Percentiles rank a stretch among this genome's conserved stretches.
These are phyloP conservation scores for Heliconius ismenius DNA, from an alignment of 2,888 invertebrate genomes.

Conservation along the genomic window DNA sequence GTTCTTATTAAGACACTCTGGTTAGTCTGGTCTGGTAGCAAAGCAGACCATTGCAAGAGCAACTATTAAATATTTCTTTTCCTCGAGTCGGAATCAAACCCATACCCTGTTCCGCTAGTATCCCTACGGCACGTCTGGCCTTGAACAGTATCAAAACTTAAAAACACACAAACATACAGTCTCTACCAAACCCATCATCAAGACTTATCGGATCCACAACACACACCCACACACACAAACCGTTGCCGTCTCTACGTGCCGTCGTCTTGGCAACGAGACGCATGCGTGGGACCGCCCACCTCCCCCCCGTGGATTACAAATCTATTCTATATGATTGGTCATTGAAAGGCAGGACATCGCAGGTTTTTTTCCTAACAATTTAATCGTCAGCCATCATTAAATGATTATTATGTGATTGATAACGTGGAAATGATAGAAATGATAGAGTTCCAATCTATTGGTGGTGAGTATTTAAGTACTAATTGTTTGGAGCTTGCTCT, in stretches of 20 bases:
- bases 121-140: too few species aligned
- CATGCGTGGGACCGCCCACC: constrained; percentile 80
- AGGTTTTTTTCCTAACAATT: constrained; percentile 45
- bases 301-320: constrained; percentile 50
- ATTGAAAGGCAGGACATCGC: constrained; percentile 52
- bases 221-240: constrained; percentile 60
- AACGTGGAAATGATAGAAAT: constrained; percentile 29
- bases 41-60: too few species aligned
- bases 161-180: constrained; percentile 5
- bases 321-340: constrained; percentile 71
- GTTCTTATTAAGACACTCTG: too few species aligned
- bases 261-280: constrained; percentile 84
- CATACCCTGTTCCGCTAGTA: too few species aligned
- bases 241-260: constrained; percentile 74
- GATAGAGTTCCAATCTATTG: neutral
- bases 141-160: neutral
- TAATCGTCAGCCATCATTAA: constrained; percentile 42
- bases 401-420: constrained; percentile 35
- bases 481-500: neutral
- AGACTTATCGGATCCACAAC: constrained; percentile 29
- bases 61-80: too few species aligned
- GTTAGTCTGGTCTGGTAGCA: too few species aligned
- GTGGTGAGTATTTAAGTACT: neutral
- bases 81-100: too few species aligned
- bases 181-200: constrained; percentile 20